Percentiles rank a stretch among this genome's conserved stretches.
Evolutionary conservation across 2,888 invertebrate species (phyloP).

Genomic region (Steromphala cineraria): DNA sequence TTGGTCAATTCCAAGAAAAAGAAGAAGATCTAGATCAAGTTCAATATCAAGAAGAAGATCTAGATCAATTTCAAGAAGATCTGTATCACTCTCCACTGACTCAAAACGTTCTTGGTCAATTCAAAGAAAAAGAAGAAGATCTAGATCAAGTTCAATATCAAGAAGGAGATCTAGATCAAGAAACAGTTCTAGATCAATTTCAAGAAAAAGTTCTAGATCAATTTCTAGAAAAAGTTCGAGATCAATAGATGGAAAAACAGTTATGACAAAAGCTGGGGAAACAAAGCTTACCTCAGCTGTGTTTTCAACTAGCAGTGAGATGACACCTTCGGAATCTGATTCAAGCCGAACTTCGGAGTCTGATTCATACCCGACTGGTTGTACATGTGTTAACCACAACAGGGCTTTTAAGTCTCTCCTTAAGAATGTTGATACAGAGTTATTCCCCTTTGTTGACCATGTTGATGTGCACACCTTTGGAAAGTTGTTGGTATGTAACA

Average conservation of each 20-base stretch:
- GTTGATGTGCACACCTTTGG: background rate
- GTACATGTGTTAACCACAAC: too few relatives aligned
- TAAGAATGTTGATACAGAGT: background rate
- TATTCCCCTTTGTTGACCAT: background rate
- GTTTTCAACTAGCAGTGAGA: too few relatives aligned
- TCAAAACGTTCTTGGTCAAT: too few relatives aligned
- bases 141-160: background rate
- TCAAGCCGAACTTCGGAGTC: too few relatives aligned
- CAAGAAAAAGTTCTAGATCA: background rate
- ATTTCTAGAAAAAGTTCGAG: background rate
- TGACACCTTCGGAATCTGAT: too few relatives aligned
- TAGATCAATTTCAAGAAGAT: background rate
- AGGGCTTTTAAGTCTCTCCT: too few relatives aligned
- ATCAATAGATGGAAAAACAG: background rate
- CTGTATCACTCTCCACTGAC: background rate
- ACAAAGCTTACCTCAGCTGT: too few relatives aligned
- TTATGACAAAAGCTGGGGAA: background rate
- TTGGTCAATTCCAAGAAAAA: background rate
- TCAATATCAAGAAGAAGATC: background rate
- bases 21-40: background rate
- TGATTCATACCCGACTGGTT: too few relatives aligned
- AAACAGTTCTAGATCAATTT: background rate
- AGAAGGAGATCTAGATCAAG: background rate
- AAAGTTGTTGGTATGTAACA: background rate
- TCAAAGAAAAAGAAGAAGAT: too few relatives aligned